Percentiles rank a stretch among this genome's conserved stretches.
Evolutionary conservation across 2,888 invertebrate genomes (phyloP).

Genomic region (Pandemis corylana): DNA sequence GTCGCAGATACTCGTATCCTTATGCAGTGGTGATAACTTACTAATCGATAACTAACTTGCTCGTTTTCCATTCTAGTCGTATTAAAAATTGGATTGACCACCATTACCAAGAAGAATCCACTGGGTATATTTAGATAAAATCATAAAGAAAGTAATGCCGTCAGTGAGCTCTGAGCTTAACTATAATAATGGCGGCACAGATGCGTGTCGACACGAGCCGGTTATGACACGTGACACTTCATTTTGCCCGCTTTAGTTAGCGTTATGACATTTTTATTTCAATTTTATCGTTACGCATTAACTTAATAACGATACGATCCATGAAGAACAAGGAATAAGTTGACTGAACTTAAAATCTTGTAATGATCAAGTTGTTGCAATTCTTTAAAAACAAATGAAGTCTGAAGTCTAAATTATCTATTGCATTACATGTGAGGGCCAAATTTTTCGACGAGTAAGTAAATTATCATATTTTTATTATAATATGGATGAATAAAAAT

Average conservation of each 20-base stretch:
- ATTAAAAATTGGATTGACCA: no score
- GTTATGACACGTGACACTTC: conserved; percentile 40
- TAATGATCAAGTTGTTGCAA: not conserved
- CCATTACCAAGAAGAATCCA: no score
- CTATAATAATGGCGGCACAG: conserved; percentile 18
- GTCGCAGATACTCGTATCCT: no score
- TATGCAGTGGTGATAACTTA: no score
- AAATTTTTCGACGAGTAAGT: no score
- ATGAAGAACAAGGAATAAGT: not conserved
- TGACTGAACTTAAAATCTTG: not conserved
- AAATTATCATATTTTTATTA: no score
- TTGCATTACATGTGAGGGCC: no score
- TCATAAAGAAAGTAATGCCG: not conserved
- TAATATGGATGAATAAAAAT: no score
- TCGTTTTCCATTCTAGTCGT: no score
- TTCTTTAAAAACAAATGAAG: not conserved
- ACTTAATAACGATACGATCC: not conserved
- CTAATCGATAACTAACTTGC: no score
- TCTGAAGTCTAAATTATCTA: no score
- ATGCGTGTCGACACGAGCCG: conserved; percentile 27
- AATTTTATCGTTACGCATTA: conserved; percentile 5
- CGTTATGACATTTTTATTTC: conserved; percentile 35
- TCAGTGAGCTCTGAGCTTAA: conserved; percentile 21
- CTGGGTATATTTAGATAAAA: not conserved
- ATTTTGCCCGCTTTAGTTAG: conserved; percentile 34